Conservation (phyloP, 2,113 vertebrate genomes). For the Vulpes lagopus region DNA sequence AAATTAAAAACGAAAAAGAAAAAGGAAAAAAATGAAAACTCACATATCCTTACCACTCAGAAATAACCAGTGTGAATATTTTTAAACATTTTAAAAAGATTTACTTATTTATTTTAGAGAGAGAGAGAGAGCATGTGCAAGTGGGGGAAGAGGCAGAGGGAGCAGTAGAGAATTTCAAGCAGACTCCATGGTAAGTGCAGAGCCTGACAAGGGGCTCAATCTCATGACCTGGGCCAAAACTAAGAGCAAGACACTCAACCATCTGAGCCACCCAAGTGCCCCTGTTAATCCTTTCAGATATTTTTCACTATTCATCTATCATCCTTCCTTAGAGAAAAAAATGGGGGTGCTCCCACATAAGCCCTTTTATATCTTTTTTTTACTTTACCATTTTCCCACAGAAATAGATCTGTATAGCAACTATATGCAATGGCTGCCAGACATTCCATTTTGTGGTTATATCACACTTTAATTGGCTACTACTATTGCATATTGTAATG, state of each 20-base stretch:
- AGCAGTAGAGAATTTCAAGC: not conserved
- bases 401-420: not conserved
- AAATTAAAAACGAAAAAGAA: not conserved
- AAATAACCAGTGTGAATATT: not conserved
- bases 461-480: not conserved
- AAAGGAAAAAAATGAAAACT: not conserved
- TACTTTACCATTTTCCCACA: not conserved
- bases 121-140: not conserved
- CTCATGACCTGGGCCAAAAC: not conserved
- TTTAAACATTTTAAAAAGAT: not conserved
- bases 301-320: not conserved
- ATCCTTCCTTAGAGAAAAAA: not conserved
- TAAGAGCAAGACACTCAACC: not conserved
- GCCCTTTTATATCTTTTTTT: not conserved
- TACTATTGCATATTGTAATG: not conserved
- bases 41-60: not conserved
- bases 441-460: not conserved
- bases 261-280: not conserved
- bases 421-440: not conserved
- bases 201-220: not conserved
- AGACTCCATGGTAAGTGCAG: not conserved
- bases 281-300: not conserved
- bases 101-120: not conserved
- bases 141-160: not conserved
- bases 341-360: not conserved